Evolutionary conservation across 2,113 vertebrate genomes (phyloP).

Genomic region (Eonycteris spelaea): DNA sequence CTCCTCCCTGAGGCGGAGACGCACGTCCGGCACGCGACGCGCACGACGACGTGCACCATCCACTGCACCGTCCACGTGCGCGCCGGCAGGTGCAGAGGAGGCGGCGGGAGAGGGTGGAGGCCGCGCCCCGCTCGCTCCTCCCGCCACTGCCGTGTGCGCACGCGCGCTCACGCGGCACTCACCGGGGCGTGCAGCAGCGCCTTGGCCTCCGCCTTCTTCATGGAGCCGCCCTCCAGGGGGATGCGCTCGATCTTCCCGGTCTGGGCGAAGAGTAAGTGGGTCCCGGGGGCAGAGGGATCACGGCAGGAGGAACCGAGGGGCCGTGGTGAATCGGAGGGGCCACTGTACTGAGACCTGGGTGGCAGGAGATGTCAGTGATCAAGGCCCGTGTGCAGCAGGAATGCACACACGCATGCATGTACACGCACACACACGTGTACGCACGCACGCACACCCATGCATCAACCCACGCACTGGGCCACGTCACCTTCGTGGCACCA

Average conservation of each 20-base stretch:
- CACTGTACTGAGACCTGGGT: constrained; percentile 86
- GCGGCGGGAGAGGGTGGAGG: not conserved
- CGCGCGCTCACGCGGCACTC: constrained; percentile 76
- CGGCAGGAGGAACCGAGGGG: constrained; percentile 86
- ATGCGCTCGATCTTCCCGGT: constrained; percentile 92
- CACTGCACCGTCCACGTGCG: too few relatives aligned
- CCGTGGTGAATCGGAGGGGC: constrained; percentile 79
- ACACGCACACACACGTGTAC: too few relatives aligned
- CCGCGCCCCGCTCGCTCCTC: not conserved
- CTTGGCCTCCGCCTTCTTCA: constrained; percentile 89
- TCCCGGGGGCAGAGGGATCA: constrained; percentile 88
- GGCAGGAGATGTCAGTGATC: constrained; percentile 41
- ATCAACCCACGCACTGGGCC: not conserved
- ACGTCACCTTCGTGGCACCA: not conserved
- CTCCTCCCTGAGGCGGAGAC: not conserved
- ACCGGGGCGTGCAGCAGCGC: constrained; percentile 90
- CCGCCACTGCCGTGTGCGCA: too few relatives aligned
- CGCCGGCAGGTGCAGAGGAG: not conserved
- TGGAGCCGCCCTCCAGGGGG: constrained; percentile 86
- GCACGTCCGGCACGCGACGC: not conserved
- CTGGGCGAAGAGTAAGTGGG: constrained; percentile 91
- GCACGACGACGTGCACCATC: not conserved
- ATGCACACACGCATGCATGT: not conserved
- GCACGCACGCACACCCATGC: rapidly evolving
- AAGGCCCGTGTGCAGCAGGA: not conserved